Evolutionary conservation across 2,113 vertebrate species (phyloP), one percentile per base, ranked within the genome.

Genomic region (Microtus ochrogaster): DNA sequence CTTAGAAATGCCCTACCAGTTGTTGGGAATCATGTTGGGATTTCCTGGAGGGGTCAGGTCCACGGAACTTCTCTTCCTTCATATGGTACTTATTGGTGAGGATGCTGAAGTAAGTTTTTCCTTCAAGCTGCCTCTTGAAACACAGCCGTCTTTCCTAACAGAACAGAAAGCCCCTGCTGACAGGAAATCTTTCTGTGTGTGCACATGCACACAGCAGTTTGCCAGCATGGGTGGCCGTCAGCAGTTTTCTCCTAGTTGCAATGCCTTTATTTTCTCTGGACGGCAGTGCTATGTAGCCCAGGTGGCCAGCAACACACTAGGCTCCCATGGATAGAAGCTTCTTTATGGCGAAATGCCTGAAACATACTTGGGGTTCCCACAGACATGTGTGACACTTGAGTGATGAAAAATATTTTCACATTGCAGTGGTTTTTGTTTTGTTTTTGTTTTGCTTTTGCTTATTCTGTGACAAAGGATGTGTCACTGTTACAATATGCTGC

Each of bases 181-280:
- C 95, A 14, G 22, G 70, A 87, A 68, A 81, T 91, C 90, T 96
- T 96, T 52, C 83, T 68, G 12, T 4, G 12, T 4, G 12, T 78
- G 65, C 49, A 96, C 84, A 89, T 0, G 6, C 41, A 86, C 81
- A 89, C 92, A 88, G 70, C 0, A 12, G 1, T 91, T 97, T 92
- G 47, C 91, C 92, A 90, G 91, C 0, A 0, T 83, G 72, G 36
- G 76, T 89, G 89, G 68, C 82, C 92, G 94, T 95, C 95, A 96
- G 5, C 11, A 7, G 82, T 87, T 92, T 95, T 92, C 41, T 85
- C 47, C 41, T 85, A 89, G 89, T 89, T 96, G 73, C 77, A 89
- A 92, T 44, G 81, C 91, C 44, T 95, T 96, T 92, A 52, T 93
- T 97, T 96, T 83, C 95, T 96, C 92, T 93, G 79, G 93, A 93